A percentile compares a stretch with the other conserved stretches of the same genome.
Conservation (phyloP, 2,113 vertebrate genomes). For the Psittacara wagleri region DNA sequence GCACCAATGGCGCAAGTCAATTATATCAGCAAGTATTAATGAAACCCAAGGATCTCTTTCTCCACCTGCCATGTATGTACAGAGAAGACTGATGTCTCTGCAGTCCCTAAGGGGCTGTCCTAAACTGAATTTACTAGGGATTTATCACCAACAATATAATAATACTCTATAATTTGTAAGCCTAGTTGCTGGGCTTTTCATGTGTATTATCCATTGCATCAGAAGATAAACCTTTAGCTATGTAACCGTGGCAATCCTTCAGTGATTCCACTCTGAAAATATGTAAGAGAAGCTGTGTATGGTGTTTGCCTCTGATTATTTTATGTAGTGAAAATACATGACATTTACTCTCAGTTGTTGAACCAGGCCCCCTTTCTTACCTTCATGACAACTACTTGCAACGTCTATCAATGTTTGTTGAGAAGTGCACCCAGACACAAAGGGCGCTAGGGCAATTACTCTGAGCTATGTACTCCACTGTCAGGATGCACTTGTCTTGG, state of each 20-base stretch:
- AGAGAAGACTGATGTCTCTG: background rate
- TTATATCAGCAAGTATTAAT: background rate
- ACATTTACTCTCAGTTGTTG: background rate
- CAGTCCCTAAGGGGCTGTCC: background rate
- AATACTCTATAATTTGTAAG: background rate
- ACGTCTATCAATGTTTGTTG: constrained; percentile 37
- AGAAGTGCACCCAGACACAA: background rate
- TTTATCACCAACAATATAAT: background rate
- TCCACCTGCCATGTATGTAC: background rate
- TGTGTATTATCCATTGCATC: background rate
- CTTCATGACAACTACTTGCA: constrained; percentile 24
- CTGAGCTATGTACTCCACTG: background rate
- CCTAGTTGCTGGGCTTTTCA: background rate
- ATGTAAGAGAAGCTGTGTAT: background rate
- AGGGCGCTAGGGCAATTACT: background rate
- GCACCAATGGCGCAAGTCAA: background rate
- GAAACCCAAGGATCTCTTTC: background rate
- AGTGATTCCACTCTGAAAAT: background rate
- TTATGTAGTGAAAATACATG: background rate
- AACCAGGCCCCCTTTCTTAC: background rate
- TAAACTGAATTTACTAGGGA: background rate
- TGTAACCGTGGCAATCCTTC: background rate
- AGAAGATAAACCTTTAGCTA: background rate
- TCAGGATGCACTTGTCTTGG: constrained; percentile 8
- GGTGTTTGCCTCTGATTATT: background rate